Base-by-base conservation (phyloP, 2,113 vertebrate species). In the Uria lomvia region DNA sequence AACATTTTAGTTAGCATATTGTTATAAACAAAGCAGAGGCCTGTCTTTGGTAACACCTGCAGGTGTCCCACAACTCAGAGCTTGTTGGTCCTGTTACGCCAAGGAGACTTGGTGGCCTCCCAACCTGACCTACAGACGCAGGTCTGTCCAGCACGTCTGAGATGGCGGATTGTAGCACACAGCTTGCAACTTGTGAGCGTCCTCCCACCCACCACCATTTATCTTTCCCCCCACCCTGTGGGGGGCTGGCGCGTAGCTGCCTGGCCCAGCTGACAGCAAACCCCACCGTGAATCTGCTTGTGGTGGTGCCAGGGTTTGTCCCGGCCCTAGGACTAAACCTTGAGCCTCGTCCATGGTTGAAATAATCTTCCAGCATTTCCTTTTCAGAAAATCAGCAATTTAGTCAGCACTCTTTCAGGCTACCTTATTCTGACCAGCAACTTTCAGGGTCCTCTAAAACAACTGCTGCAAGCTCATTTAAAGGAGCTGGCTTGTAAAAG, bases 371-470 rank as follows among this genome's bases (percentile, higher is more conserved):
- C 22, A 99, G 94, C 98, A 98, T 98, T 95, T 99, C 79, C 98
- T 99, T 95, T 98, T 98, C 67, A 99, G 96, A 95, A 99, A 99
- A 88, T 99, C 98, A 38, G 98, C 98, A 27, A 99, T 98, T 94
- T 99, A 99, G 75, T 99, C 98, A 24, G 99, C 98, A 89, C 96
- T 99, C 99, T 94, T 99, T 99, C 16, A 99, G 98, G 23, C 99
- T 99, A 5, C 99, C 98, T 36, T 99, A 98, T 86, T 99, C 99
- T 5, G 98, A 98, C 99, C 99, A 99, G 62, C 99, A 99, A 8
- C 98, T 99, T 92, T 99, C 98, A 55, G 98, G 97, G 11, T 98
- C 98, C 6, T 99, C 98, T 92, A 99, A 96, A 23, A 99, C 99
- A 83, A 99, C 84, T 97, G 98, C 98, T 79, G 98, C 98, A 56